Evolutionary conservation across 2,888 invertebrate genomes (phyloP).

Genomic region (Gryllus longicercus): DNA sequence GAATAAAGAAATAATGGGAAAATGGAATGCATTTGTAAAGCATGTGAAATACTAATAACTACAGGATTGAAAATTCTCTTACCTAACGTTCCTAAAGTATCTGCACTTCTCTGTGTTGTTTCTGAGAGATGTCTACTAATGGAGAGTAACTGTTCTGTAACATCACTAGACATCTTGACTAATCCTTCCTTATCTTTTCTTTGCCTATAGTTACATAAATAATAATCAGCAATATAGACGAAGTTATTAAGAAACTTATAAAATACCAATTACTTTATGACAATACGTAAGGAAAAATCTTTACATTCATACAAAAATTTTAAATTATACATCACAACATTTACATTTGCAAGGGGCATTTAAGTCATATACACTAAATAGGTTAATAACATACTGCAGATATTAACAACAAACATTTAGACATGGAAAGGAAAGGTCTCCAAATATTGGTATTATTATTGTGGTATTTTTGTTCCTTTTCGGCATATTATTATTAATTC

Average conservation of each 20-base stretch:
- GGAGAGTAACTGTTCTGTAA: slow-evolving; percentile 80
- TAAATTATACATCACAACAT: too few relatives aligned
- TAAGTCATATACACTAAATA: too few relatives aligned
- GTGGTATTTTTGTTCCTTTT: too few relatives aligned
- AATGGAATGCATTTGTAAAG: background rate
- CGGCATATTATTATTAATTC: too few relatives aligned
- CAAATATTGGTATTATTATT: too few relatives aligned
- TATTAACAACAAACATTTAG: too few relatives aligned
- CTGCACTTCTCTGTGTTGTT: slow-evolving; percentile 81
- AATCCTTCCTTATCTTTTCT: slow-evolving; percentile 65
- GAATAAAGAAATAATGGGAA: slow-evolving; percentile 19
- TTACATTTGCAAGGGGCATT: too few relatives aligned
- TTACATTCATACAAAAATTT: too few relatives aligned
- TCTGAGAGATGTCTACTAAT: slow-evolving; percentile 83
- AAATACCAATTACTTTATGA: background rate
- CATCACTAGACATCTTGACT: slow-evolving; percentile 67
- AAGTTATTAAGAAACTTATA: background rate
- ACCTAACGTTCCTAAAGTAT: slow-evolving; percentile 74
- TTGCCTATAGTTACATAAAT: slow-evolving; percentile 40
- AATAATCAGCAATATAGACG: background rate
- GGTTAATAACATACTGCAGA: too few relatives aligned
- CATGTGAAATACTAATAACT: background rate
- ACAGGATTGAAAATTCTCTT: slow-evolving; percentile 35
- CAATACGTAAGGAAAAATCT: too few relatives aligned
- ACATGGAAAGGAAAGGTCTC: too few relatives aligned